phyloP scores from a whole-genome alignment of 2,113 vertebrate genomes.

The Lampris megalopsis region DNA sequence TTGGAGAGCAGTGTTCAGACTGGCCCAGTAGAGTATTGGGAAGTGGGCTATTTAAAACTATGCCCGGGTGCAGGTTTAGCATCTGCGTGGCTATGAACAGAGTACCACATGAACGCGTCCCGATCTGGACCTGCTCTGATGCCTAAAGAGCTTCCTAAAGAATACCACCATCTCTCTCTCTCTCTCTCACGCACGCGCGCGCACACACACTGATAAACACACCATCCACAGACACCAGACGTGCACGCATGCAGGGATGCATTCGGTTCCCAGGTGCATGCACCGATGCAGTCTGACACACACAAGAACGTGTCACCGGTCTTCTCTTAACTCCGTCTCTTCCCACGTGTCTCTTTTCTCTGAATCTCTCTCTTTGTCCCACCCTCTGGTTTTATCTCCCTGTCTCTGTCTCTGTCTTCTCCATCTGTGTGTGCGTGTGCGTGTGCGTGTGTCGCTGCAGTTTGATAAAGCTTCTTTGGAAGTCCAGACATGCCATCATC shows the following conservation, averaged over 20 bases:
- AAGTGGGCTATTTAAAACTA: neutral
- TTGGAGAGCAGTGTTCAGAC: slow-evolving; percentile 33
- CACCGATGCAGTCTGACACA: too few relatives aligned
- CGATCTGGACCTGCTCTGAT: slow-evolving; percentile 10
- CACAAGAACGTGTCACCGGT: too few relatives aligned
- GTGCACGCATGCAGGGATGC: too few relatives aligned
- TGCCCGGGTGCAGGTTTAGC: neutral
- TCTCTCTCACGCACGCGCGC: neutral
- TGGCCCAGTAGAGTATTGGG: slow-evolving; percentile 41
- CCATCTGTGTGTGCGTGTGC: neutral
- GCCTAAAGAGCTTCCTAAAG: slow-evolving; percentile 50
- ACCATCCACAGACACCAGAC: too few relatives aligned
- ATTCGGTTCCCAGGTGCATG: too few relatives aligned
- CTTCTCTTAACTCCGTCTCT: too few relatives aligned
- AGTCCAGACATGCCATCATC: slow-evolving; percentile 41
- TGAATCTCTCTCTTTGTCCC: too few relatives aligned
- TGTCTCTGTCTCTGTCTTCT: neutral
- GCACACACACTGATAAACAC: too few relatives aligned
- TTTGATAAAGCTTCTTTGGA: slow-evolving; percentile 48
- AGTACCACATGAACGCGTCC: slow-evolving; percentile 9
- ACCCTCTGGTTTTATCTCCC: neutral
- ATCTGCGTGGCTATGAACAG: slow-evolving; percentile 58
- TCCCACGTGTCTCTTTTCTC: too few relatives aligned
- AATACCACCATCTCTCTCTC: slow-evolving; percentile 1
- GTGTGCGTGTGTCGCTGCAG: slow-evolving; percentile 10